These are phyloP conservation scores for Liasis olivaceus DNA, from an alignment of 2,797 vertebrate genomes.

Conservation along the genomic window DNA sequence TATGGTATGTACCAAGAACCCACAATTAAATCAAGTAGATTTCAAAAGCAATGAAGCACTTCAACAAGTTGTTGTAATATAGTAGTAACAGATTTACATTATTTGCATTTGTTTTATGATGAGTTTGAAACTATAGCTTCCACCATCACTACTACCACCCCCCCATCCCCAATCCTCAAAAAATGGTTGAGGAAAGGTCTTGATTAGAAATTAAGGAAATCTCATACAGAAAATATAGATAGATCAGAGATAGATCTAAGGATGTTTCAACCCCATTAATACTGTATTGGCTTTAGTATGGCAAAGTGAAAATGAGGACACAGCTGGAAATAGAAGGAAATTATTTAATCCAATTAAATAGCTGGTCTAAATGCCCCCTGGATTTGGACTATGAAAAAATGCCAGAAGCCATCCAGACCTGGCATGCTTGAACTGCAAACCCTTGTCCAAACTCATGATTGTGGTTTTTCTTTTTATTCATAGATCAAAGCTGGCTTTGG, in stretches of 20 bases:
- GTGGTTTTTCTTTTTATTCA: slow-evolving; percentile 18
- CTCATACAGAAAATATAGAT: neutral
- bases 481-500: slow-evolving; percentile 97
- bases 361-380: neutral
- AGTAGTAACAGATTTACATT: neutral
- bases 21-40: neutral
- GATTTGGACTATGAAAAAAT: neutral
- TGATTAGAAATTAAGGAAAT: neutral
- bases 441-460: neutral
- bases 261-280: neutral
- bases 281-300: neutral
- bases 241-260: neutral
- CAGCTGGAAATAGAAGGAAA: neutral
- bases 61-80: neutral
- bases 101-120: accelerated
- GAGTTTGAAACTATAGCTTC: neutral
- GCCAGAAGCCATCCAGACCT: neutral
- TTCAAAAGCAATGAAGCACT: neutral
- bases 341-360: neutral
- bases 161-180: neutral
- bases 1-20: slow-evolving; percentile 82
- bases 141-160: neutral
- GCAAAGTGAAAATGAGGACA: neutral
- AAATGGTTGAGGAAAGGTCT: neutral
- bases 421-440: neutral